Evolutionary conservation across 2,888 invertebrate genomes (phyloP).

Genomic region (Eudemis profundana): DNA sequence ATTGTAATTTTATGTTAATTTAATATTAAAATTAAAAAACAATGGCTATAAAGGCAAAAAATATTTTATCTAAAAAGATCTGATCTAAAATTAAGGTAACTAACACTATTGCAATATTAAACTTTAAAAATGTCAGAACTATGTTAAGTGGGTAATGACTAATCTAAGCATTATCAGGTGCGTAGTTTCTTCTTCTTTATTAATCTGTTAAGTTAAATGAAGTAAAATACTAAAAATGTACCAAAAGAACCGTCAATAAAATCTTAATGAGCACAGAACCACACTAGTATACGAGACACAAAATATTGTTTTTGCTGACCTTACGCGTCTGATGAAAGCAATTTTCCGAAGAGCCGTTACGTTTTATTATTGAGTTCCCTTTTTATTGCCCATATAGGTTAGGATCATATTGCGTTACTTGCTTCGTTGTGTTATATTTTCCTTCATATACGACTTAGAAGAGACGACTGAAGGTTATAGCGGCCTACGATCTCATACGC

Average conservation of each 20-base stretch:
- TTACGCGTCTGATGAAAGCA: constrained; percentile 53
- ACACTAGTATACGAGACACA: constrained; percentile 6
- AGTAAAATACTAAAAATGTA: not conserved
- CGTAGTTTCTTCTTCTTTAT: too few species aligned
- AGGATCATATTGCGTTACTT: constrained; percentile 37
- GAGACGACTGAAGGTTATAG: constrained; percentile 17
- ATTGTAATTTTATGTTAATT: too few species aligned
- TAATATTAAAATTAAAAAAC: too few species aligned
- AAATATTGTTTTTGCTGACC: constrained; percentile 42
- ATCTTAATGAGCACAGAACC: constrained; percentile 18
- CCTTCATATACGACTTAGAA: constrained; percentile 18
- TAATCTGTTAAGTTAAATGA: too few species aligned
- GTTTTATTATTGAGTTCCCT: constrained; percentile 56
- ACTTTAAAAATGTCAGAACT: too few species aligned
- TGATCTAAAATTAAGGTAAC: too few species aligned
- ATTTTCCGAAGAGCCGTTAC: constrained; percentile 56
- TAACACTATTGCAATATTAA: too few species aligned
- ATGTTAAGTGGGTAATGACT: too few species aligned
- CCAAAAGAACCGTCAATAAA: constrained; percentile 6
- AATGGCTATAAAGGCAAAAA: too few species aligned
- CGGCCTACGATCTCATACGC: constrained; percentile 18
- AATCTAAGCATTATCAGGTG: too few species aligned
- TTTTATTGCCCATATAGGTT: constrained; percentile 53
- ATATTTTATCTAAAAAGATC: too few species aligned
- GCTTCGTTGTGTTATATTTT: constrained; percentile 23